Base-by-base conservation (phyloP, 2,113 vertebrate species). In the Brienomyrus brachyistius region DNA sequence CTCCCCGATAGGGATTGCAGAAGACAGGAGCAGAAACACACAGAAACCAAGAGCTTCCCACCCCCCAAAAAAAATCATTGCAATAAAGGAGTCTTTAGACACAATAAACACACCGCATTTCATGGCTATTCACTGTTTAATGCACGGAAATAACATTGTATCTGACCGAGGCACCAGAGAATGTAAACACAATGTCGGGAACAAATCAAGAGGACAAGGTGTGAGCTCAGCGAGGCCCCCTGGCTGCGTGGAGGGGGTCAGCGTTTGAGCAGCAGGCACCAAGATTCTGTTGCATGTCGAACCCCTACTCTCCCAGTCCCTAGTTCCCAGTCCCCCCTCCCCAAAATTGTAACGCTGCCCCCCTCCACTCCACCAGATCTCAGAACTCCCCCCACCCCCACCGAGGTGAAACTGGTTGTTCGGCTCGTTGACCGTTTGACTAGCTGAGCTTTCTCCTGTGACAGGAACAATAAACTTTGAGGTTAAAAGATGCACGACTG, bases 81-180 rank as follows among this genome's bases (percentile, higher is more conserved):
- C 92, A 94, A 62, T 92, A 88, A 92, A 93, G 86, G 90, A 93
- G 90, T 92, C 92, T 93, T 91, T 91, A 91, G 91, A 93, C 90
- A 94, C 92, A 86, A 93, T 54, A 89, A 95, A 94, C 93, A 95
- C 94, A 94, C 91, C 90, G 94, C 89, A 90, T 66, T 92, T 93
- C 93, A 92, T 89, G 93, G 95, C 94, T 96, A 93, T 96, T 96
- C 95, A 97, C 95, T 92, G 95, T 97, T 97, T 96, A 97, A 97
- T 98, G 95, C 96, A 97, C 94, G 95, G 95, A 97, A 96, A 97
- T 95, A 96, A 97, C 95, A 96, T 96, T 96, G 95, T 91, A 89
- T 97, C 96, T 97, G 95, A 97, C 97, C 95, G 96, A 99, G 97
- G 98, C 98, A 98, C 98, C 97, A 97, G 97, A 98, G 97, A 97